A percentile compares a stretch with the other conserved stretches of the same genome.
These are phyloP conservation scores for Kryptolebias marmoratus DNA, from an alignment of 2,113 vertebrate species.

Conservation along the genomic window DNA sequence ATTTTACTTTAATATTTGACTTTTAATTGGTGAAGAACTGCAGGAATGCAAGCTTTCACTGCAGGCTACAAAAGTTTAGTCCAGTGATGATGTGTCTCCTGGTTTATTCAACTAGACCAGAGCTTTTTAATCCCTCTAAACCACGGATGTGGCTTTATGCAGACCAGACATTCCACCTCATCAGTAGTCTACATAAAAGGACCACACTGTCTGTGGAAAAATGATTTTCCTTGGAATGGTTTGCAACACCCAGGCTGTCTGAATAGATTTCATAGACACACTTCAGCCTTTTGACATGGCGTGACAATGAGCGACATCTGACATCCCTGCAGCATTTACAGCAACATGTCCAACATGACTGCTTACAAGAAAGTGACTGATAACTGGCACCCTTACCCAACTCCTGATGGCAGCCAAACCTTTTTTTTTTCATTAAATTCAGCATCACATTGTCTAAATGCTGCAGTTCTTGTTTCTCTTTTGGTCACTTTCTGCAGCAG, in stretches of 20 bases:
- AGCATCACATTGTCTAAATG: conserved; percentile 12
- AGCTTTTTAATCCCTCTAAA: conserved; percentile 36
- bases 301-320: conserved; percentile 61
- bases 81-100: background rate
- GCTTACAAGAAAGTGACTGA: conserved; percentile 42
- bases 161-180: conserved; percentile 18
- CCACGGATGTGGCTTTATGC: conserved; percentile 40
- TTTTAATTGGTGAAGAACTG: background rate
- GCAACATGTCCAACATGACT: conserved; percentile 56
- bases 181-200: conserved; percentile 6
- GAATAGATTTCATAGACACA: conserved; percentile 62
- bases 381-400: conserved; percentile 14
- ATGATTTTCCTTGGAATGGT: conserved; percentile 68
- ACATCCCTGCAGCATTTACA: conserved; percentile 61
- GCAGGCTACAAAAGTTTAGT: conserved; percentile 4
- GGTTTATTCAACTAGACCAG: conserved; percentile 20
- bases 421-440: conserved; percentile 19
- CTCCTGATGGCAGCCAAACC: conserved; percentile 10
- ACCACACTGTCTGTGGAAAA: conserved; percentile 41
- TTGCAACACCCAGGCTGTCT: conserved; percentile 71
- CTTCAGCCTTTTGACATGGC: conserved; percentile 55
- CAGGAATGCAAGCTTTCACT: background rate
- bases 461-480: conserved; percentile 10
- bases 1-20: background rate
- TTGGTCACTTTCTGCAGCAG: conserved; percentile 16